These are phyloP conservation scores for Girardia tigrina DNA, from an alignment of 2,888 invertebrate species.

Conservation along the genomic window DNA sequence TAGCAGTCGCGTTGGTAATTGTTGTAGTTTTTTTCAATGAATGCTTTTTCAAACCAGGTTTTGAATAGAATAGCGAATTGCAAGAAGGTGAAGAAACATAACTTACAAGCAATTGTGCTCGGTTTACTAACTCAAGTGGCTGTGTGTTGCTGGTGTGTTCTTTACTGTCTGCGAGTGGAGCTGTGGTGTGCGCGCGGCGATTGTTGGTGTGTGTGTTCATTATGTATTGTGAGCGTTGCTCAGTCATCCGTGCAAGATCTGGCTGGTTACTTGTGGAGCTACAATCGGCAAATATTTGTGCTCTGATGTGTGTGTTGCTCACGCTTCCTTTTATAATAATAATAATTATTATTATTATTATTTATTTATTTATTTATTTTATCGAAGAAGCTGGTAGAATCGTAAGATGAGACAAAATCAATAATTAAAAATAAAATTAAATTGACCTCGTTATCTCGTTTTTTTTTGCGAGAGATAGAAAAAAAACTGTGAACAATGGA, in stretches of 20 bases:
- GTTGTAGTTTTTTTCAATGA: slow-evolving; percentile 23
- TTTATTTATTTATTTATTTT: neutral
- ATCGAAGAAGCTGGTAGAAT: slow-evolving; percentile 8
- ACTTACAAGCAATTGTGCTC: slow-evolving; percentile 23
- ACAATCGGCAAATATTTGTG: slow-evolving; percentile 23
- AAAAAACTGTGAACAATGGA: neutral
- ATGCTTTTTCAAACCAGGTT: slow-evolving; percentile 23
- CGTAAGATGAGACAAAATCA: slow-evolving; percentile 7
- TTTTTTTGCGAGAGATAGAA: no score
- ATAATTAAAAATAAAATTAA: neutral
- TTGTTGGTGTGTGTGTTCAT: slow-evolving; percentile 14
- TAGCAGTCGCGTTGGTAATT: slow-evolving; percentile 23
- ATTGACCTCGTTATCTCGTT: slow-evolving; percentile 15
- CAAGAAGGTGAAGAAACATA: slow-evolving; percentile 23
- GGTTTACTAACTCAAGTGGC: slow-evolving; percentile 4
- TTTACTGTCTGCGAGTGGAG: slow-evolving; percentile 16
- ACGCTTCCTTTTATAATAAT: slow-evolving; percentile 17
- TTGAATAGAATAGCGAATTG: slow-evolving; percentile 23
- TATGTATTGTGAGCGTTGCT: slow-evolving; percentile 13
- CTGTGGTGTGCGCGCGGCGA: slow-evolving; percentile 23
- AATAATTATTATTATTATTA: no score
- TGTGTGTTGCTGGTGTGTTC: neutral
- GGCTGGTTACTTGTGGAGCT: slow-evolving; percentile 20
- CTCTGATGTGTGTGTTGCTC: slow-evolving; percentile 1
- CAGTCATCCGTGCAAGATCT: slow-evolving; percentile 23